Percentiles rank a stretch among this genome's conserved stretches.
These are phyloP conservation scores for Trinorchestia longiramus DNA, from an alignment of 1,140 invertebrate species.

Conservation along the genomic window DNA sequence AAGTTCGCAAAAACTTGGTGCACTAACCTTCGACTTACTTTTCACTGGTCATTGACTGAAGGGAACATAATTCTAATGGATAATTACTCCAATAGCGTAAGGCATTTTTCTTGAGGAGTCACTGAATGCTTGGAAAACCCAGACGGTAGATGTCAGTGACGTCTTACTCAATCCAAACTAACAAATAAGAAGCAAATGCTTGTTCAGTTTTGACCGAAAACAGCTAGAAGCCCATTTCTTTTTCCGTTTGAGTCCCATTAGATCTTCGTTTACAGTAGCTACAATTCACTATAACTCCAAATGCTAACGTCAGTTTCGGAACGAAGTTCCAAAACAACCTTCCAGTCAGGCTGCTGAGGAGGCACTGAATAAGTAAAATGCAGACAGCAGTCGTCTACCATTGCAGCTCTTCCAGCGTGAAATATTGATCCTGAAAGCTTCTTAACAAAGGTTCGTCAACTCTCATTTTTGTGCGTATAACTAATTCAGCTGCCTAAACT, in stretches of 20 bases:
- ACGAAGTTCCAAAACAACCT: background rate
- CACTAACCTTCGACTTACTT: background rate
- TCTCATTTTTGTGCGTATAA: too few relatives aligned
- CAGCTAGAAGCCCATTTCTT: background rate
- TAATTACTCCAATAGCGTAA: background rate
- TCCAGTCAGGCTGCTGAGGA: background rate
- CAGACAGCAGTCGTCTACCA: background rate
- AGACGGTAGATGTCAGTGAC: too few relatives aligned
- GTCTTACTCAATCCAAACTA: background rate
- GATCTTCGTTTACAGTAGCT: background rate
- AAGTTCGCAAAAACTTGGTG: background rate
- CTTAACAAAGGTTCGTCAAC: background rate
- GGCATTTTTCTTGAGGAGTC: background rate
- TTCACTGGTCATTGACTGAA: background rate
- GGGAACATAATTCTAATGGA: background rate
- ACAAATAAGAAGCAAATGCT: background rate
- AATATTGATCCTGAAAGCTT: constrained; percentile 35
- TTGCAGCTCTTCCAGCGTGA: background rate
- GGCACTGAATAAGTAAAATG: constrained; percentile 42
- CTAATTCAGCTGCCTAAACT: too few relatives aligned
- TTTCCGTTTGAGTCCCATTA: background rate
- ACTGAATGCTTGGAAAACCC: background rate
- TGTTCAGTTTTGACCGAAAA: background rate
- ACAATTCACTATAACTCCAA: background rate
- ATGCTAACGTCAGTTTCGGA: background rate